A percentile compares a stretch with the other conserved stretches of the same genome.
Conservation (phyloP, 2,888 invertebrate genomes). For the Volucella inflata region DNA sequence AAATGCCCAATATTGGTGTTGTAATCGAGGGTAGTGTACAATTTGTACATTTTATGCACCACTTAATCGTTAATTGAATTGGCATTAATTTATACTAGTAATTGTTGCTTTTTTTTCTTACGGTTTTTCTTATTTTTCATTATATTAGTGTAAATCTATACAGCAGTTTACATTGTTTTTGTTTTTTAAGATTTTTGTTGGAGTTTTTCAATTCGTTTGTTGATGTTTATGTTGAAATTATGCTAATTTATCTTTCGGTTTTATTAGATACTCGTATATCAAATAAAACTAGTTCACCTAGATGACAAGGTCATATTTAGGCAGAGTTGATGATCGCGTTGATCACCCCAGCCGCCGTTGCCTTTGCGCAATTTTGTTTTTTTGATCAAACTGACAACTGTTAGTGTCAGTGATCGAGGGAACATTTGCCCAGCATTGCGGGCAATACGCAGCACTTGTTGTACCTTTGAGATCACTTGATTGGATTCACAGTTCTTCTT, state of each 20-base stretch:
- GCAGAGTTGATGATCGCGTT: conserved; percentile 92
- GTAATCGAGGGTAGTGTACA: conserved; percentile 10
- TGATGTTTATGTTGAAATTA: conserved; percentile 35
- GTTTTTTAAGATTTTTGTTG: conserved; percentile 25
- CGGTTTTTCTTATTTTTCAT: conserved; percentile 20
- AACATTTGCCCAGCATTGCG: conserved; percentile 87
- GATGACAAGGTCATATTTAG: conserved; percentile 87
- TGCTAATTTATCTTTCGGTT: conserved; percentile 31
- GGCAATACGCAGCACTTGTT: conserved; percentile 90
- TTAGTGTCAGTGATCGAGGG: conserved; percentile 88
- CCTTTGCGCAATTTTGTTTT: conserved; percentile 92
- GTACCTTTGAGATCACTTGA: conserved; percentile 92
- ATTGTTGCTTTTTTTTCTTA: conserved; percentile 31
- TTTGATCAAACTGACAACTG: conserved; percentile 88
- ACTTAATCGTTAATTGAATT: conserved; percentile 52
- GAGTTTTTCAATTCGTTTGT: conserved; percentile 25
- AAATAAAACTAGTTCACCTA: conserved; percentile 77
- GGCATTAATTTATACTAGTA: conserved; percentile 51
- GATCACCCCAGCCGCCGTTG: conserved; percentile 99
- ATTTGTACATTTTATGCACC: conserved; percentile 43
- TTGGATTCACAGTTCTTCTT: conserved; percentile 95
- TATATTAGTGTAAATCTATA: conserved; percentile 30
- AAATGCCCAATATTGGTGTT: conserved; percentile 42
- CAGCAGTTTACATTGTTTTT: conserved; percentile 36
- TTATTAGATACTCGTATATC: not conserved